Evolutionary conservation across 1,140 invertebrate species (phyloP).

Genomic region (Heterodera carotae): DNA sequence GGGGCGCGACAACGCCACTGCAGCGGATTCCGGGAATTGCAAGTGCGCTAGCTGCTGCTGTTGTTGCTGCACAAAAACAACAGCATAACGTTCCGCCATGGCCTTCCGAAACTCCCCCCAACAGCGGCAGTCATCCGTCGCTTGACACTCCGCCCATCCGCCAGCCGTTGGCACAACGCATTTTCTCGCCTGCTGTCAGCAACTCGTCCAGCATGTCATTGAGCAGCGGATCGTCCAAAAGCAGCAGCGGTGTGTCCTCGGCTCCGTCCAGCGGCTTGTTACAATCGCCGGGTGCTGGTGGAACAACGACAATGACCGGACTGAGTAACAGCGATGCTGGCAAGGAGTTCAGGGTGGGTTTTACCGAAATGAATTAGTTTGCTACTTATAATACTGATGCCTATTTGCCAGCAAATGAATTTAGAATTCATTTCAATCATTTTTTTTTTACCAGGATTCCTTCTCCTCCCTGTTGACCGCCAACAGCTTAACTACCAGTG

Average conservation of each 20-base stretch:
- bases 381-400: too few species aligned
- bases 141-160: conserved; percentile 16
- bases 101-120: conserved; percentile 17
- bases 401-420: too few species aligned
- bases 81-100: conserved; percentile 14
- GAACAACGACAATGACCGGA: not conserved
- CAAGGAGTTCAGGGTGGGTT: conserved; percentile 5
- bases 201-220: conserved; percentile 1
- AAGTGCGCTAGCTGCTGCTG: conserved; percentile 18
- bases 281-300: conserved; percentile 9
- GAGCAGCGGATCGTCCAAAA: conserved; percentile 7
- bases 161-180: conserved; percentile 20
- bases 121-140: not conserved
- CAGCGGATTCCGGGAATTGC: conserved; percentile 14
- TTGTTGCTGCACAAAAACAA: conserved; percentile 22
- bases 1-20: not conserved
- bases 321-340: conserved; percentile 5
- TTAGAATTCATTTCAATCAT: too few species aligned
- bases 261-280: conserved; percentile 10
- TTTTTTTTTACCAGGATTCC: conserved; percentile 17
- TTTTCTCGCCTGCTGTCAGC: conserved; percentile 19
- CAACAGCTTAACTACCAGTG: conserved; percentile 19
- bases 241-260: conserved; percentile 19
- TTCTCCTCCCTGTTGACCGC: conserved; percentile 1
- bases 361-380: not conserved